Percentiles rank a stretch among this genome's conserved stretches.
Evolutionary conservation across 2,797 vertebrate genomes (phyloP).

Genomic region (Manis pentadactyla): DNA sequence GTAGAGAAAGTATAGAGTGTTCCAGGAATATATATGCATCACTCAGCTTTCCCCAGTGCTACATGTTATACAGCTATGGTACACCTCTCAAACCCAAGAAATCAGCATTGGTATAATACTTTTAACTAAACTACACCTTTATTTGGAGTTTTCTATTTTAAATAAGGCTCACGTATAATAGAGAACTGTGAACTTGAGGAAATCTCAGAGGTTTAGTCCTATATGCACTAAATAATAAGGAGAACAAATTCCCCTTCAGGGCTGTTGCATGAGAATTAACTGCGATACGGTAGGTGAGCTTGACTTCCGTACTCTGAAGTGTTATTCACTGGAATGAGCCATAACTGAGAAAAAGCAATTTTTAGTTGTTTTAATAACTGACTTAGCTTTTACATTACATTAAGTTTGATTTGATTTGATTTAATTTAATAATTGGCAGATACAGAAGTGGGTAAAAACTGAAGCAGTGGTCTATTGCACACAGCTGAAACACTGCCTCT

Average conservation of each 20-base stretch:
- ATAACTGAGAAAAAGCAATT: background rate
- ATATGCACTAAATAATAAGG: background rate
- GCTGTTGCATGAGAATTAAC: background rate
- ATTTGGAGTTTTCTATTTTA: slow-evolving; percentile 8
- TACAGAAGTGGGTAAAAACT: background rate
- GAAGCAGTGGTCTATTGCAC: background rate
- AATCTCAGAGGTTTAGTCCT: background rate
- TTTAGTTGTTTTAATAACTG: slow-evolving; percentile 2
- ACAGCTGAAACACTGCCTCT: background rate
- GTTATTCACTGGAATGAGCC: background rate
- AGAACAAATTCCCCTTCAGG: background rate
- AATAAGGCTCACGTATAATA: background rate
- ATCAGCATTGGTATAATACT: background rate
- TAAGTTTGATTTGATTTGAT: too few relatives aligned
- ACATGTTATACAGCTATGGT: background rate
- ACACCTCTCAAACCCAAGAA: background rate
- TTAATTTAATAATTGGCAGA: background rate
- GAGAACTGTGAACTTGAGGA: background rate
- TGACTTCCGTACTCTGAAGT: slow-evolving; percentile 22
- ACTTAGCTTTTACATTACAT: background rate
- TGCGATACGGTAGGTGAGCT: background rate
- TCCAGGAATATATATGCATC: background rate
- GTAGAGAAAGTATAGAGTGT: background rate
- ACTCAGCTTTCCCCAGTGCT: background rate
- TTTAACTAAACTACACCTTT: background rate